Percentiles rank a stretch among this genome's conserved stretches.
Evolutionary conservation across 2,797 vertebrate genomes (phyloP).

Genomic region (Ceryle rudis): DNA sequence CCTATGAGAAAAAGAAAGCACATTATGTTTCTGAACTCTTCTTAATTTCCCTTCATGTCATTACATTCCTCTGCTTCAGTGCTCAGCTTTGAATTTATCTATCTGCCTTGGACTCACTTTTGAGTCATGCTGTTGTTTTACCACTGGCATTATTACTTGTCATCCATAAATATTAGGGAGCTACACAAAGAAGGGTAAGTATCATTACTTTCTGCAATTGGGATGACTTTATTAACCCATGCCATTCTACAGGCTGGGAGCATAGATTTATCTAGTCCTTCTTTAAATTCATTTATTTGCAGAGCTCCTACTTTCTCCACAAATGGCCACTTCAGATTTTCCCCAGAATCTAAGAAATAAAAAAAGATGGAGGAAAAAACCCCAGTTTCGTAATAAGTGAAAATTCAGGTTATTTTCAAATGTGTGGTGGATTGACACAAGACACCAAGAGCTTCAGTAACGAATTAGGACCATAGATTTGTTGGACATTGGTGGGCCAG

Average conservation of each 20-base stretch:
- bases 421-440: background rate
- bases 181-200: background rate
- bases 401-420: background rate
- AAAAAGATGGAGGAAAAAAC: background rate
- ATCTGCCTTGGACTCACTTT: background rate
- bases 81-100: background rate
- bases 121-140: background rate
- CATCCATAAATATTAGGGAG: background rate
- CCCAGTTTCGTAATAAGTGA: background rate
- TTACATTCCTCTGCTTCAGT: background rate
- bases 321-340: background rate
- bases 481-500: background rate
- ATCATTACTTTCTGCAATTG: background rate
- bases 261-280: background rate
- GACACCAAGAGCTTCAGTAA: background rate
- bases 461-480: background rate
- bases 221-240: background rate
- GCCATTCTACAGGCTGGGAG: background rate
- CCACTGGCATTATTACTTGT: background rate
- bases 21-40: constrained; percentile 3
- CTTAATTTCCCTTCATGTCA: background rate
- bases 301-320: background rate
- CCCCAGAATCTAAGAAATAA: background rate
- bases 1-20: constrained; percentile 79
- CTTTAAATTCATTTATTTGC: background rate